Evolutionary conservation across 2,888 invertebrate genomes (phyloP), one percentile per base, ranked within the genome.

Genomic region (Sinodicranocentrus sp.): DNA sequence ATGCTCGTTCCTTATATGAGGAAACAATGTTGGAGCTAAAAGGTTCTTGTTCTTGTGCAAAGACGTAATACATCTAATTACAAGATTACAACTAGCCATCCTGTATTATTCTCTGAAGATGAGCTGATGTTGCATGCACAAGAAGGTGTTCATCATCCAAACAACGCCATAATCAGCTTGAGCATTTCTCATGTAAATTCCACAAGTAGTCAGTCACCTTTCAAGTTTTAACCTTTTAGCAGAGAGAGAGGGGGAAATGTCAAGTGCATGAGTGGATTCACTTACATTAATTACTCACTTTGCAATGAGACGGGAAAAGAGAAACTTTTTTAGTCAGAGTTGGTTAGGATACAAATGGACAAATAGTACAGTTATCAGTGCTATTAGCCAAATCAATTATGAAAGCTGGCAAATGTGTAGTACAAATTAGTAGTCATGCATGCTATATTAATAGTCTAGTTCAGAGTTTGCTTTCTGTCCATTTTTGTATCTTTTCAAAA

Each of bases 241-340:
- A 8, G 48, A 48, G 33, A 33, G 10, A 33, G n/a, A n/a, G n/a
- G n/a, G n/a, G n/a, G 13, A 48, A 48, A 48, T 48, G 48, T 48
- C 48, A 17, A 48, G 17, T 48, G 48, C 5, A 48, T 52, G 17
- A 17, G 17, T 6, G 3, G 17, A 3, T n/a, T 52, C 17, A 52
- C 17, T 8, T 39, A 39, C 39, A 39, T n/a, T 52, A 10, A 52
- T 52, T 52, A n/a, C n/a, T 8, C 33, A 65, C 39, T 13, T 5
- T 39, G 21, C 17, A 65, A 28, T 15, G n/a, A 21, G 10, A 25
- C n/a, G 28, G 57, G 57, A 67, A 77, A 77, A n/a, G n/a, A n/a
- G n/a, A n/a, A n/a, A n/a, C n/a, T n/a, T n/a, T n/a, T n/a, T n/a
- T n/a, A n/a, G n/a, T n/a, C n/a, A n/a, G n/a, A 39, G 39, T 39